Conservation (phyloP, 2,113 vertebrate species). For the Diphyllodes magnificus region DNA sequence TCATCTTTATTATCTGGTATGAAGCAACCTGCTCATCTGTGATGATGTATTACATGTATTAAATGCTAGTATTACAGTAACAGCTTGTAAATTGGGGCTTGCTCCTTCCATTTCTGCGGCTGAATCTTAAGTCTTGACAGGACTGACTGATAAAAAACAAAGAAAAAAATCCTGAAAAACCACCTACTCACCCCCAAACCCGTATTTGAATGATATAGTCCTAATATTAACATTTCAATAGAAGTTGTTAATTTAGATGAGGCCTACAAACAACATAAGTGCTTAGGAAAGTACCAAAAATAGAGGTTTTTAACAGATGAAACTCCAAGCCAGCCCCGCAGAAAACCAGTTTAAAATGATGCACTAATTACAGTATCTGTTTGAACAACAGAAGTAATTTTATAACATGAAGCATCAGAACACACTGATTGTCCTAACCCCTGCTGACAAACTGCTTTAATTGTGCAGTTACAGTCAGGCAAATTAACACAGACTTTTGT, state of each 20-base stretch:
- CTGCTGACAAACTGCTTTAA: constrained; percentile 68
- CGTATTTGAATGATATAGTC: not conserved
- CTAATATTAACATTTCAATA: not conserved
- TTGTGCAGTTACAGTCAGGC: constrained; percentile 61
- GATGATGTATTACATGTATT: not conserved
- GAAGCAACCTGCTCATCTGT: not conserved
- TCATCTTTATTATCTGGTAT: not conserved
- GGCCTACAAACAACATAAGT: not conserved
- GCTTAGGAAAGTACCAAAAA: not conserved
- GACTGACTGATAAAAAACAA: not conserved
- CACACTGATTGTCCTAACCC: constrained; percentile 61
- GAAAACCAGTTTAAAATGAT: constrained; percentile 53
- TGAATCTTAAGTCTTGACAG: not conserved
- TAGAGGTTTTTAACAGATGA: not conserved
- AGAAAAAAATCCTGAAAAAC: not conserved
- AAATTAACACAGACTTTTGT: constrained; percentile 62
- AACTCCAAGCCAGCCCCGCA: not conserved
- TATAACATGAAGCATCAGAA: constrained; percentile 57
- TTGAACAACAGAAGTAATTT: constrained; percentile 70
- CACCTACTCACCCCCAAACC: rapidly evolving
- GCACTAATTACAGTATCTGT: constrained; percentile 70
- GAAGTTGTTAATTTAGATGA: not conserved
- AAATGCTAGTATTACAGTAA: not conserved
- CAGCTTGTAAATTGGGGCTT: not conserved
- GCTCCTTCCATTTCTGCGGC: not conserved